A percentile compares a stretch with the other conserved stretches of the same genome.
phyloP scores from a whole-genome alignment of 2,797 vertebrate species.

The Microchirus variegatus region DNA sequence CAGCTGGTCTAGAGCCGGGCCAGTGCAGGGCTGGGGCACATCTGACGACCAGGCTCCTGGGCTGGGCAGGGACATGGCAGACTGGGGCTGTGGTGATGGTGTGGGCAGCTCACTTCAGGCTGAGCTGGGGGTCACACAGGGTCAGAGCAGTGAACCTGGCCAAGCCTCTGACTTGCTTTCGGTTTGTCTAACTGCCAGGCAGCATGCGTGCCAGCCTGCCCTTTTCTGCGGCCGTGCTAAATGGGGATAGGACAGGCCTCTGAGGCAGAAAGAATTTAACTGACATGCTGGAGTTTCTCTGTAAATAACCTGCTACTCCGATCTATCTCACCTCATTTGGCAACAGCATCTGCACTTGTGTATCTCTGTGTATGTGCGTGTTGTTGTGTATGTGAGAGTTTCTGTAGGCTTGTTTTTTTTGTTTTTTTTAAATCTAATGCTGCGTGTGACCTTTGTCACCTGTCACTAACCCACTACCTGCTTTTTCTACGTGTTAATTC shows the following conservation, averaged over 20 bases:
- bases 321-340: constrained; percentile 68
- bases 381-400: constrained; percentile 4
- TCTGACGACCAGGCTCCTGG: constrained; percentile 71
- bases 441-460: constrained; percentile 18
- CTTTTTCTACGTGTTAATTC: constrained; percentile 15
- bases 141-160: constrained; percentile 67
- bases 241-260: constrained; percentile 69
- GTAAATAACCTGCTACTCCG: constrained; percentile 73
- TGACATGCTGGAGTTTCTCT: constrained; percentile 70
- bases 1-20: constrained; percentile 73
- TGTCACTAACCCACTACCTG: constrained; percentile 29
- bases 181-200: constrained; percentile 62
- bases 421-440: constrained; percentile 10
- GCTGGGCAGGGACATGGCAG: constrained; percentile 58
- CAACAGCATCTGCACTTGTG: constrained; percentile 38
- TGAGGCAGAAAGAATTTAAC: constrained; percentile 66
- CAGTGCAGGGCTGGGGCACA: constrained; percentile 70
- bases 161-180: constrained; percentile 52
- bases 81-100: constrained; percentile 27
- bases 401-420: constrained; percentile 10
- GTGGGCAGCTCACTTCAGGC: constrained; percentile 59
- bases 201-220: constrained; percentile 57
- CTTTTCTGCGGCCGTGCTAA: constrained; percentile 65
- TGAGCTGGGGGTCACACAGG: constrained; percentile 60
- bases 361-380: constrained; percentile 10